Evolutionary conservation across 2,888 invertebrate species (phyloP).

Genomic region (Callyntrura sp.): DNA sequence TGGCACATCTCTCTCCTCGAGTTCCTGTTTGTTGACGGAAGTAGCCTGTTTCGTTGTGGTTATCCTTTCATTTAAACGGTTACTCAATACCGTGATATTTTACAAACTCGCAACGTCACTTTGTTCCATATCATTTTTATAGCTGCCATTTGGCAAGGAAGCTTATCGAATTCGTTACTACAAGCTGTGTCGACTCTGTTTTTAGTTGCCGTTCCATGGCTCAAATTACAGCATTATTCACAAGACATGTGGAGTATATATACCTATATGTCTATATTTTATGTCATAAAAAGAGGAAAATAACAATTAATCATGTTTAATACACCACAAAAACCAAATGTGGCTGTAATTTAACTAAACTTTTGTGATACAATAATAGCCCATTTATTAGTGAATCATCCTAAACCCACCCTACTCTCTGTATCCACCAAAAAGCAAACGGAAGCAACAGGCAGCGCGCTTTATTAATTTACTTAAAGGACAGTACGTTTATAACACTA

Average conservation of each 20-base stretch:
- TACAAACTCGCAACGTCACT: background rate
- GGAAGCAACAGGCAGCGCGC: too few relatives aligned
- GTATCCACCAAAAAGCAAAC: too few relatives aligned
- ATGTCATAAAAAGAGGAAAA: too few relatives aligned
- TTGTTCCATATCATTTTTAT: background rate
- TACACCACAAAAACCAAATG: too few relatives aligned
- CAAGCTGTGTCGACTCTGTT: background rate
- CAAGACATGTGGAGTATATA: too few relatives aligned
- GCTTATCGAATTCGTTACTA: background rate
- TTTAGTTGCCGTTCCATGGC: background rate
- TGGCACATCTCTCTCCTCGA: background rate
- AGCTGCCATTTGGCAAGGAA: background rate
- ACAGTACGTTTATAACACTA: background rate
- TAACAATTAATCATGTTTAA: too few relatives aligned
- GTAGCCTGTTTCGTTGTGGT: slow-evolving; percentile 5
- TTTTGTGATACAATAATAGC: too few relatives aligned
- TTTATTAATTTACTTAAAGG: background rate
- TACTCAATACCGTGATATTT: background rate
- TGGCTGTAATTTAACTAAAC: too few relatives aligned
- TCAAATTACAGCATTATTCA: background rate
- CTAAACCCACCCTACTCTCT: too few relatives aligned
- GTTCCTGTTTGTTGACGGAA: slow-evolving; percentile 45
- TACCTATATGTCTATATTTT: too few relatives aligned
- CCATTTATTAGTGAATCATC: too few relatives aligned
- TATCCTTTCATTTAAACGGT: slow-evolving; percentile 26